phyloP scores from a whole-genome alignment of 30 jellyfish, hydroid and myxozoan species.

The Turritopsis rubra region DNA sequence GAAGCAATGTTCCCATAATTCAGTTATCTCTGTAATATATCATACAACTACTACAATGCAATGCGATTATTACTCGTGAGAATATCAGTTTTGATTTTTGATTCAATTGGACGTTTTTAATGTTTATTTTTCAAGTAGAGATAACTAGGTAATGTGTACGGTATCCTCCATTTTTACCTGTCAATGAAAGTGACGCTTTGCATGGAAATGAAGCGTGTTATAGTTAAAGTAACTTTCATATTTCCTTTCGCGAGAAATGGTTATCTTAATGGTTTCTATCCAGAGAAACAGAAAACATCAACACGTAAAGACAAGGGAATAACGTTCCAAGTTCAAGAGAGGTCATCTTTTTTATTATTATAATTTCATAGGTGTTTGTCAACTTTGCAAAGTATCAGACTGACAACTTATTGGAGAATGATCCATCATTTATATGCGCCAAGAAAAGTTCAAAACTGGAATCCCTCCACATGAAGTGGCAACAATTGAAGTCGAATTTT shows the following conservation, averaged over 20 bases:
- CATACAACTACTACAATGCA: not conserved
- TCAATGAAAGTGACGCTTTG: no score
- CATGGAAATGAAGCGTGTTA: no score
- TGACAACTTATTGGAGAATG: constrained; percentile 34
- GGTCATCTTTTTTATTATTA: not conserved
- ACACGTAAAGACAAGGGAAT: not conserved
- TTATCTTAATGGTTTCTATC: no score
- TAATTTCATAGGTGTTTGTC: constrained; percentile 59
- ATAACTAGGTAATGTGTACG: no score
- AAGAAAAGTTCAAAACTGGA: not conserved
- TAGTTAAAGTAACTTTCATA: no score
- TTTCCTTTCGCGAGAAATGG: no score
- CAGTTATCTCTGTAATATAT: not conserved
- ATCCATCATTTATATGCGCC: constrained; percentile 25
- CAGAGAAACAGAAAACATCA: no score
- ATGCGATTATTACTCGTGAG: not conserved
- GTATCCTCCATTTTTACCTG: no score
- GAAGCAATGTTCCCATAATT: no score
- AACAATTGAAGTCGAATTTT: not conserved
- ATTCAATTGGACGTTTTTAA: no score
- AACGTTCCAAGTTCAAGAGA: not conserved
- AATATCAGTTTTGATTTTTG: no score
- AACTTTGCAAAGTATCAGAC: constrained; percentile 78
- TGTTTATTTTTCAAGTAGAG: no score
- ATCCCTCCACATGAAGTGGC: constrained; percentile 21